Percentiles rank a stretch among this genome's conserved stretches.
Evolutionary conservation across 2,888 invertebrate genomes (phyloP).

Genomic region (Alloscopus bannaensis): DNA sequence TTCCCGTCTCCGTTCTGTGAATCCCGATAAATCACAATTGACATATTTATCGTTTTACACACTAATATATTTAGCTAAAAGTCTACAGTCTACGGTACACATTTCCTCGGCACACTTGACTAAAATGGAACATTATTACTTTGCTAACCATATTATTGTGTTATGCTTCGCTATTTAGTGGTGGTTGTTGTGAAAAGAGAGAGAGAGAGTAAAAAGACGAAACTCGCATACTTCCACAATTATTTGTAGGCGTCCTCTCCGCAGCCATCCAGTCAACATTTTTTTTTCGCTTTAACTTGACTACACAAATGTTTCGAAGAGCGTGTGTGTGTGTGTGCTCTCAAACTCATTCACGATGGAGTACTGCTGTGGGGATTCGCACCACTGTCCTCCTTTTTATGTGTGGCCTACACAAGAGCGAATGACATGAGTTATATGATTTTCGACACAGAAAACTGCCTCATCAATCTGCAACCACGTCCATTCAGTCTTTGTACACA

Average conservation of each 20-base stretch:
- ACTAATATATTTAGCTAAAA: slow-evolving; percentile 59
- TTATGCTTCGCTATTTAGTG: slow-evolving; percentile 16
- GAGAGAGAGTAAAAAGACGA: slow-evolving; percentile 3
- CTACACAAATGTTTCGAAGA: neutral
- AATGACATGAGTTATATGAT: slow-evolving; percentile 16
- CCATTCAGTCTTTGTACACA: too few species aligned
- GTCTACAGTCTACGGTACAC: slow-evolving; percentile 29
- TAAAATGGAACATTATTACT: slow-evolving; percentile 57
- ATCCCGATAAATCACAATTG: slow-evolving; percentile 65
- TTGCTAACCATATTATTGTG: slow-evolving; percentile 42
- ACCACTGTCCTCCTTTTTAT: too few species aligned
- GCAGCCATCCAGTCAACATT: slow-evolving; percentile 1
- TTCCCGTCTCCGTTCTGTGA: slow-evolving; percentile 49
- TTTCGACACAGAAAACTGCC: slow-evolving; percentile 4
- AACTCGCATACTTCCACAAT: too few species aligned
- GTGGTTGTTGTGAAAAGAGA: neutral
- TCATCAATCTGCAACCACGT: neutral
- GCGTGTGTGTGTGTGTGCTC: neutral
- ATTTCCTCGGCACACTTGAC: slow-evolving; percentile 55
- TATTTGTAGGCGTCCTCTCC: slow-evolving; percentile 8
- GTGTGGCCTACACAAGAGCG: too few species aligned
- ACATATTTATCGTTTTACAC: slow-evolving; percentile 63
- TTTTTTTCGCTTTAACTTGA: slow-evolving; percentile 2
- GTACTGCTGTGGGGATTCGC: too few species aligned
- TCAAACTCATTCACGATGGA: too few species aligned